These are phyloP conservation scores for Cyanoramphus novaezelandiae DNA, from an alignment of 2,113 vertebrate genomes.

Conservation along the genomic window DNA sequence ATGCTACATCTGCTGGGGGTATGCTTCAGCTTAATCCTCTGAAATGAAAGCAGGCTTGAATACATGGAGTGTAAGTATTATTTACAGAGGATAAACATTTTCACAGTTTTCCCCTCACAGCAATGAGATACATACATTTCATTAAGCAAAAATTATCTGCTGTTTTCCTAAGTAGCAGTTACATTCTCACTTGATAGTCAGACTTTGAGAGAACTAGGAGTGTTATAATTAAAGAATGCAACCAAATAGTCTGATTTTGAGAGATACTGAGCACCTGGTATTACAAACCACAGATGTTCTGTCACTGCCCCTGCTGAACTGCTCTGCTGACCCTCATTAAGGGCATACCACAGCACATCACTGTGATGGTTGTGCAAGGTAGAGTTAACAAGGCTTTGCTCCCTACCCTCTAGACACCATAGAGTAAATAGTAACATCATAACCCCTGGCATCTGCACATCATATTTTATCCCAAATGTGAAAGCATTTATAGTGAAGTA, in stretches of 20 bases:
- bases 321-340: background rate
- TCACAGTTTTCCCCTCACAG: background rate
- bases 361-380: background rate
- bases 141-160: conserved; percentile 17
- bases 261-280: background rate
- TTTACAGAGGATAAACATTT: background rate
- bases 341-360: background rate
- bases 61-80: fast-evolving
- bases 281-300: background rate
- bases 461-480: background rate
- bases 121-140: background rate
- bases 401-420: background rate
- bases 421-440: background rate
- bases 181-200: conserved; percentile 36
- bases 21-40: background rate
- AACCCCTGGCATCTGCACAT: background rate
- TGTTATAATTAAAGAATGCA: conserved; percentile 14
- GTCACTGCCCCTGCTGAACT: background rate
- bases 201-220: background rate
- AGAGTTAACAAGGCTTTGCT: background rate
- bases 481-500: background rate
- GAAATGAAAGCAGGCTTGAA: background rate
- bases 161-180: conserved; percentile 20
- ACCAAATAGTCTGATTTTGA: background rate
- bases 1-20: background rate